Evolutionary conservation across 2,888 invertebrate species (phyloP).

Genomic region (Ditylenchus weischeri): DNA sequence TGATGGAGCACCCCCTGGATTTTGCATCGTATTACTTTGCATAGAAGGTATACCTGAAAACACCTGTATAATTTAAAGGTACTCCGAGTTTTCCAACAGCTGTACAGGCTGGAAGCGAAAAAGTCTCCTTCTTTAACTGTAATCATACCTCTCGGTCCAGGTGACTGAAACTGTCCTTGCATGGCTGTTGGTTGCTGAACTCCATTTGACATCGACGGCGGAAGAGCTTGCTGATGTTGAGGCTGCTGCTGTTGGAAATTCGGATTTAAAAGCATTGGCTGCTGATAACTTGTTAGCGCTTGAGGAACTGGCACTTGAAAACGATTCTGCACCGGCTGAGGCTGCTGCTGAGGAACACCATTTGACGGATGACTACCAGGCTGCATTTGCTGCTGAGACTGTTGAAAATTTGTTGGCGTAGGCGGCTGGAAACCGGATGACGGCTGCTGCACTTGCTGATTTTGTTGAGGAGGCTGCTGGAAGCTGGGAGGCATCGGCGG

Average conservation of each 20-base stretch:
- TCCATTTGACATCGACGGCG: conserved; percentile 6
- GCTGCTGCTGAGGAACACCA: conserved; percentile 1
- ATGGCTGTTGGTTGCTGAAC: conserved; percentile 2
- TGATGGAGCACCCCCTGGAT: not conserved
- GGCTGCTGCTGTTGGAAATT: conserved; percentile 15
- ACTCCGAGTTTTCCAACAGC: too few species aligned
- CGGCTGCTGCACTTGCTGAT: conserved; percentile 9
- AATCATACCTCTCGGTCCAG: too few species aligned
- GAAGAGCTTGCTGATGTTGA: conserved; percentile 18
- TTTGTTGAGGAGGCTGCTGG: conserved; percentile 19
- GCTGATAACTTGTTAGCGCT: conserved; percentile 11
- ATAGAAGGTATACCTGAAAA: too few species aligned
- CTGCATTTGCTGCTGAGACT: conserved; percentile 15
- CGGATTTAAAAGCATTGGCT: not conserved
- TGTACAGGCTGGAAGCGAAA: too few species aligned
- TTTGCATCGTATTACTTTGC: not conserved
- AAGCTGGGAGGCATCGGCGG: conserved; percentile 12
- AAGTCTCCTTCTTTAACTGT: too few species aligned
- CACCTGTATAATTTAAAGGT: too few species aligned
- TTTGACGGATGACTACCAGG: conserved; percentile 5
- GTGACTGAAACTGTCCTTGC: not conserved
- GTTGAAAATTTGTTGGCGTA: conserved; percentile 3
- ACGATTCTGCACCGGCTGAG: conserved; percentile 17
- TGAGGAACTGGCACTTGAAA: conserved; percentile 12
- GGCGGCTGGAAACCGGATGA: conserved; percentile 1